A percentile compares a stretch with the other conserved stretches of the same genome.
These are phyloP conservation scores for Heterotis niloticus DNA, from an alignment of 2,113 vertebrate genomes.

Conservation along the genomic window DNA sequence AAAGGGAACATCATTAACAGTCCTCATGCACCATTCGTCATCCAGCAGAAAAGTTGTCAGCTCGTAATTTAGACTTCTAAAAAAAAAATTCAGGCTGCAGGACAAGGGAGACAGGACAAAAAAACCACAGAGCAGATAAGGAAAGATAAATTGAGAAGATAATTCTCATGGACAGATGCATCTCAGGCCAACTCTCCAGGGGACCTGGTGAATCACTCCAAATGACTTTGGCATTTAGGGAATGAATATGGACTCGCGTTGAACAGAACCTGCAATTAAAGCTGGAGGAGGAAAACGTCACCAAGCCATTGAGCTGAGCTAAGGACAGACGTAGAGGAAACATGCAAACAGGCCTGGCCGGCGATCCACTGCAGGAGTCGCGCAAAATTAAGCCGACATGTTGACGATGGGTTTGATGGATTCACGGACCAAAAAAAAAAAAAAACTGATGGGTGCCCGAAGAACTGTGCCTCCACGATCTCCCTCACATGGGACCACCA, in stretches of 20 bases:
- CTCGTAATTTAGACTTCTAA: neutral
- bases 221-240: constrained; percentile 9
- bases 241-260: neutral
- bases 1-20: too few species aligned
- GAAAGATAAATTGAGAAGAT: neutral
- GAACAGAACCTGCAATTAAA: constrained; percentile 5
- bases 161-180: neutral
- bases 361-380: neutral
- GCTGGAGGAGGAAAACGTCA: neutral
- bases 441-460: too few species aligned
- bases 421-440: too few species aligned
- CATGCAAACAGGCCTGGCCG: neutral
- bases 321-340: neutral
- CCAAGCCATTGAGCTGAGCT: neutral
- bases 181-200: neutral
- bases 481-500: too few species aligned
- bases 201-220: neutral
- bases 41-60: too few species aligned
- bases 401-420: too few species aligned
- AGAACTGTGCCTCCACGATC: too few species aligned
- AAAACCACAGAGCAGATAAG: neutral
- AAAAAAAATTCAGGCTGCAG: neutral
- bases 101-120: neutral
- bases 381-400: too few species aligned
- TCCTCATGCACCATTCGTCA: too few species aligned